phyloP scores from a whole-genome alignment of 1,140 invertebrate genomes.

The Thalassaphorura encarpata region DNA sequence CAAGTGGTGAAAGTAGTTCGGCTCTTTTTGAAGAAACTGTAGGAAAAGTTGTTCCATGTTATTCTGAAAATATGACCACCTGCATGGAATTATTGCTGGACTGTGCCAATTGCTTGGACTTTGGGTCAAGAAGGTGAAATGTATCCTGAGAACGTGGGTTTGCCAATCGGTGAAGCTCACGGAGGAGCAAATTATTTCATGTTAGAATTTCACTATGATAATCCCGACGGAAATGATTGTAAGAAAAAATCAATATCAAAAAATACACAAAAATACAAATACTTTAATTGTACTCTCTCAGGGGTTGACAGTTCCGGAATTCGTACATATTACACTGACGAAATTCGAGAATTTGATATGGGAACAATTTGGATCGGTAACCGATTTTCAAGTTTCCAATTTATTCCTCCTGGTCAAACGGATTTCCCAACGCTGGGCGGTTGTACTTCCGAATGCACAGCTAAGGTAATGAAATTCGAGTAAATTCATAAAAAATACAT shows the following conservation, averaged over 20 bases:
- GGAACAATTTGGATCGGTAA: conserved; percentile 70
- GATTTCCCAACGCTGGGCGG: conserved; percentile 64
- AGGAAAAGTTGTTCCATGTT: neutral
- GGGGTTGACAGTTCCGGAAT: conserved; percentile 69
- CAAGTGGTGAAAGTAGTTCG: neutral
- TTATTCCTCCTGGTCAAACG: conserved; percentile 63
- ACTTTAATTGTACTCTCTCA: conserved; percentile 33
- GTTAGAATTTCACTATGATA: conserved; percentile 81
- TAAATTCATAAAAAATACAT: no score
- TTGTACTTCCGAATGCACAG: conserved; percentile 66
- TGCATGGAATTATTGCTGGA: neutral
- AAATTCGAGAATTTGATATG: conserved; percentile 59
- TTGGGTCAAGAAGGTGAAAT: conserved; percentile 37
- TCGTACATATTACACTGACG: conserved; percentile 60
- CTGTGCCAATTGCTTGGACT: neutral
- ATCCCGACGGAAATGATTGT: conserved; percentile 53
- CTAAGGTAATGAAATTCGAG: conserved; percentile 27
- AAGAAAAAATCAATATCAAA: no score
- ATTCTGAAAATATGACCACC: neutral
- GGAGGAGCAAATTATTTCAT: conserved; percentile 65
- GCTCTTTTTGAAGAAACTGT: neutral
- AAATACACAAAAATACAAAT: no score
- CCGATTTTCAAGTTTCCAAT: conserved; percentile 62
- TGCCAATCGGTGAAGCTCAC: conserved; percentile 58
- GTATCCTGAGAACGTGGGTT: conserved; percentile 67